Conservation (phyloP, 2,113 vertebrate species). For the Prietella phreatophila region DNA sequence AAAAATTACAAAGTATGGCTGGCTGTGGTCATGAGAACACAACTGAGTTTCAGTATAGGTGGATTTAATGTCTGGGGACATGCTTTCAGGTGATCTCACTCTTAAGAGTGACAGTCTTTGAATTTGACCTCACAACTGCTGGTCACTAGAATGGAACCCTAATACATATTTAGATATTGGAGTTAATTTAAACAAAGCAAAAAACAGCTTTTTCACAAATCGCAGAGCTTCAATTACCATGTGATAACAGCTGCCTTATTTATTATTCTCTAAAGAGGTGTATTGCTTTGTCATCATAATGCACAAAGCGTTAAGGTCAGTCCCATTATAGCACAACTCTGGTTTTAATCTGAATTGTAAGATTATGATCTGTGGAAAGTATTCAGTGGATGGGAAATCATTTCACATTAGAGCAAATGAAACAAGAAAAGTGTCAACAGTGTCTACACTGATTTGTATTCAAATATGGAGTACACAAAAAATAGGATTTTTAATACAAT, state of each 20-base stretch:
- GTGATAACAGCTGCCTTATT: not conserved
- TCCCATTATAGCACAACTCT: not conserved
- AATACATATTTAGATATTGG: not conserved
- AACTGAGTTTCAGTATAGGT: not conserved
- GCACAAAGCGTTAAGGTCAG: constrained; percentile 11
- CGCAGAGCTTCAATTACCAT: not conserved
- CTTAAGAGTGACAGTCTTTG: not conserved
- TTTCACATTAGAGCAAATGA: constrained; percentile 23
- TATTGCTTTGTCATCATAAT: constrained; percentile 19
- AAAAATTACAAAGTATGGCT: not conserved
- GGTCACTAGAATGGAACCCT: not conserved
- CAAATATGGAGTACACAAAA: constrained; percentile 52
- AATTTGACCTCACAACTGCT: not conserved
- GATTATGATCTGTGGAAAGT: constrained; percentile 27
- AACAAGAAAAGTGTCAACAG: constrained; percentile 43
- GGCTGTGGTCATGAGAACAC: not conserved
- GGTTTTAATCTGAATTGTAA: constrained; percentile 27
- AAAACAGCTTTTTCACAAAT: not conserved
- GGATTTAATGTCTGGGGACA: not conserved
- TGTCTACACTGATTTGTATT: constrained; percentile 59
- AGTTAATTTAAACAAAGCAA: not conserved
- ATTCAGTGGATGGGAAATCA: constrained; percentile 7
- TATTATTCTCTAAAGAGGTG: not conserved
- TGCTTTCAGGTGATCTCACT: not conserved
- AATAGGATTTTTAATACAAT: constrained; percentile 53